Evolutionary conservation across 2,113 vertebrate species (phyloP), one percentile per base, ranked within the genome.

Genomic region (Siniperca knerii): DNA sequence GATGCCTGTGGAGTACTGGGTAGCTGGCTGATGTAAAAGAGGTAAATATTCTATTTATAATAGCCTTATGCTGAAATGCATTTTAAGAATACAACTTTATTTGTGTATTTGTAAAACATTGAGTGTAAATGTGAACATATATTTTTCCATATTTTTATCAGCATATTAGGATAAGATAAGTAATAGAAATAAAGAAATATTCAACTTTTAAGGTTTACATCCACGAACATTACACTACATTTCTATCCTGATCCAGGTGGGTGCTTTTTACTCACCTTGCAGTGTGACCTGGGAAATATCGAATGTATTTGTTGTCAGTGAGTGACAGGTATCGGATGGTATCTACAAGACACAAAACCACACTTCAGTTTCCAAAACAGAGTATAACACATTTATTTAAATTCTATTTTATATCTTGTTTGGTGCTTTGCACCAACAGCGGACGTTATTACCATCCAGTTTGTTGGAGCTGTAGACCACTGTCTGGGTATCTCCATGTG

Each of bases 381-480:
- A n/a, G 21, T 46, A 69, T 2, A 64, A 62, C 64, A 65, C 44
- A 18, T 50, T 9, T 3, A 65, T 60, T 50, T 15, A 21, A 12
- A 61, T 6, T 16, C 2, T 35, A 7, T 25, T 37, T 13, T 2
- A 16, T 23, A 46, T 52, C 4, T 8, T 57, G 23, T 44, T 46
- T 52, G 12, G 23, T 23, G 44, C 7, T 55, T 42, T 50, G 37
- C 23, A 48, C 33, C 66, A 15, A 29, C 4, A 52, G 48, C 9
- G 46, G 11, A 35, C 29, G 50, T 75, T 23, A 33, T 81, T 95
- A 99, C 98, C 98, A 76, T 99, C 98, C 83, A 98, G 97, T 95
- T 99, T 99, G 95, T 99, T 99, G 87, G 97, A 99, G 91, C 97
- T 99, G 96, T 99, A 99, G 82, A 99, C 97, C 0, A 99, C 98